phyloP scores from a whole-genome alignment of 2,797 vertebrate species.

The Microcaecilia unicolor region DNA sequence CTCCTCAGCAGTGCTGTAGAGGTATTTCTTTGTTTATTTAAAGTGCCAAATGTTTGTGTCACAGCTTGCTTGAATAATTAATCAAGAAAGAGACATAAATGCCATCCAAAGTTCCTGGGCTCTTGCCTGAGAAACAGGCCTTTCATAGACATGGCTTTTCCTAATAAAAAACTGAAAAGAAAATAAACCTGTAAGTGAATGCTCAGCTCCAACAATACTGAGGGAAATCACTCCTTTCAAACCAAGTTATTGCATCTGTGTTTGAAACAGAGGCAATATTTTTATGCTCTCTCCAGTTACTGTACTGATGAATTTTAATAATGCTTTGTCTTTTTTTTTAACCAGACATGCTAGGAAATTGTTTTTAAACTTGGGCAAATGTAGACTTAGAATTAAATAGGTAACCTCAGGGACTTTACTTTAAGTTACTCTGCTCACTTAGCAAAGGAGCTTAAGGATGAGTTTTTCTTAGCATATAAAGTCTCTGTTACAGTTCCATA shows the following conservation, averaged over 20 bases:
- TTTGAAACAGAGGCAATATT: neutral
- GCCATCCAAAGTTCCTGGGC: neutral
- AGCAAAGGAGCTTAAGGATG: too few species aligned
- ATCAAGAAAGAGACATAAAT: conserved; percentile 9
- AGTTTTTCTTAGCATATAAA: too few species aligned
- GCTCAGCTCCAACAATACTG: neutral
- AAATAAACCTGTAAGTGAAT: conserved; percentile 1
- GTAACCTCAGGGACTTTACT: too few species aligned
- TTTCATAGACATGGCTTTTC: conserved; percentile 15
- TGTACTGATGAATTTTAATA: conserved; percentile 2
- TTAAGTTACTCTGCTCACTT: too few species aligned
- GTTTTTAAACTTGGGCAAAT: too few species aligned
- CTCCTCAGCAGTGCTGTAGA: neutral
- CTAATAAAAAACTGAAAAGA: conserved; percentile 7
- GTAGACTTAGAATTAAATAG: too few species aligned
- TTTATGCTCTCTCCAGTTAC: neutral
- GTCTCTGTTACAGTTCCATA: too few species aligned
- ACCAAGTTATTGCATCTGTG: conserved; percentile 10
- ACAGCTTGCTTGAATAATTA: neutral
- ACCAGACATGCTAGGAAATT: too few species aligned
- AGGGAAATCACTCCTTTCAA: conserved; percentile 1
- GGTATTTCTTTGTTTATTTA: too few species aligned
- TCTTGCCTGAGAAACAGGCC: neutral
- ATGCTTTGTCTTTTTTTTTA: conserved; percentile 21
- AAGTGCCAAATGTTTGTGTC: too few species aligned